Conservation (phyloP, 2,888 invertebrate species). For the Noctua janthe region DNA sequence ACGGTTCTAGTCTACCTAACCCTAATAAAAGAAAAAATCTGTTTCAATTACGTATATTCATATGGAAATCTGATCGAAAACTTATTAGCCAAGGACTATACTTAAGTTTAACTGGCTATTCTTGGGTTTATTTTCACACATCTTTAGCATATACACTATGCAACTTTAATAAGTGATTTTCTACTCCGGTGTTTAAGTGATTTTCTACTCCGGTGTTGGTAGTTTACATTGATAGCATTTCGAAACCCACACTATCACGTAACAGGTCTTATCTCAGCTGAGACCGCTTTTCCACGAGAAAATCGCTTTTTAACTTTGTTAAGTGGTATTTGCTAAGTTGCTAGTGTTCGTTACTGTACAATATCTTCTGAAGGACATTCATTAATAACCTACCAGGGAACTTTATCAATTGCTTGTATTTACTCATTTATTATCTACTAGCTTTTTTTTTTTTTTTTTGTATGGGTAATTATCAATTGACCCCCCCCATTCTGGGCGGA, state of each 20-base stretch:
- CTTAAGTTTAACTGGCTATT: background rate
- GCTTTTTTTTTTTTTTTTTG: too few relatives aligned
- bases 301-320: background rate
- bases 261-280: background rate
- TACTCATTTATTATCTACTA: too few relatives aligned
- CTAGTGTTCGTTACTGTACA: background rate
- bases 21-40: background rate
- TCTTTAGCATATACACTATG: background rate
- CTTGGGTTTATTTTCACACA: background rate
- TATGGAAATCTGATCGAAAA: background rate
- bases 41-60: too few relatives aligned
- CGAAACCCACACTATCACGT: background rate
- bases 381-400: background rate
- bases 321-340: too few relatives aligned
- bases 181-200: background rate
- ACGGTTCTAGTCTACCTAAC: background rate
- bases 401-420: background rate
- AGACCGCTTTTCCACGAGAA: background rate
- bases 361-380: background rate
- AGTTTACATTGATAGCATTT: background rate
- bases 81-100: background rate
- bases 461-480: too few relatives aligned
- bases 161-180: background rate
- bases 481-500: too few relatives aligned
- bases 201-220: background rate